Evolutionary conservation across 1,140 invertebrate genomes (phyloP).

Genomic region (Lucilia sericata): DNA sequence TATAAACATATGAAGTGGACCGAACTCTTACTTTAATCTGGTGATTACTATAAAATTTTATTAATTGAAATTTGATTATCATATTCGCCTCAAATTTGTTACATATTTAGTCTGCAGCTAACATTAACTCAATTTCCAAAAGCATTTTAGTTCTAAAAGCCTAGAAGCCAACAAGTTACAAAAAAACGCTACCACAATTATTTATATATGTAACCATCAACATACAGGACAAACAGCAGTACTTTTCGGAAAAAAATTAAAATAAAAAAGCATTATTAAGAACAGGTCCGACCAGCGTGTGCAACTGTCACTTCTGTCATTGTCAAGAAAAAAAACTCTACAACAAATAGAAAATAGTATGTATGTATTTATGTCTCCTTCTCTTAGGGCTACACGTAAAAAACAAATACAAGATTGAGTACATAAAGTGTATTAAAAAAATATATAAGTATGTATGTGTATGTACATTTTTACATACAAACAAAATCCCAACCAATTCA

Average conservation of each 20-base stretch:
- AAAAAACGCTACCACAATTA: neutral
- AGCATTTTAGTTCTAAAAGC: too few relatives aligned
- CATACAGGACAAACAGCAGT: neutral
- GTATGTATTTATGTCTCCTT: neutral
- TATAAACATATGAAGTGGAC: too few relatives aligned
- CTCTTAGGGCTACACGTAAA: neutral
- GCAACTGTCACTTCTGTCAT: constrained; percentile 22
- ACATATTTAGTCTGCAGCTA: too few relatives aligned
- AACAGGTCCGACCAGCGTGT: neutral
- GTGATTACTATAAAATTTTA: too few relatives aligned
- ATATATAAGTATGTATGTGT: neutral
- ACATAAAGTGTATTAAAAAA: neutral
- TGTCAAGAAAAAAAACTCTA: neutral
- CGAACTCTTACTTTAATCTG: too few relatives aligned
- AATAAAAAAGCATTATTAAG: neutral
- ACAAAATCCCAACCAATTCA: neutral
- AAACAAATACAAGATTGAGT: too few relatives aligned
- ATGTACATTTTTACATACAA: too few relatives aligned
- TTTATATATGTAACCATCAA: neutral
- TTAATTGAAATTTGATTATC: too few relatives aligned
- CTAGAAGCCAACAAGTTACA: neutral
- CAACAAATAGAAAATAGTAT: constrained; percentile 4
- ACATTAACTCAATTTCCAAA: too few relatives aligned
- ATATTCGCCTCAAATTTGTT: too few relatives aligned
- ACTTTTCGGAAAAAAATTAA: neutral